Evolutionary conservation across 1,140 invertebrate genomes (phyloP).

Genomic region (Frieseomelitta varia): DNA sequence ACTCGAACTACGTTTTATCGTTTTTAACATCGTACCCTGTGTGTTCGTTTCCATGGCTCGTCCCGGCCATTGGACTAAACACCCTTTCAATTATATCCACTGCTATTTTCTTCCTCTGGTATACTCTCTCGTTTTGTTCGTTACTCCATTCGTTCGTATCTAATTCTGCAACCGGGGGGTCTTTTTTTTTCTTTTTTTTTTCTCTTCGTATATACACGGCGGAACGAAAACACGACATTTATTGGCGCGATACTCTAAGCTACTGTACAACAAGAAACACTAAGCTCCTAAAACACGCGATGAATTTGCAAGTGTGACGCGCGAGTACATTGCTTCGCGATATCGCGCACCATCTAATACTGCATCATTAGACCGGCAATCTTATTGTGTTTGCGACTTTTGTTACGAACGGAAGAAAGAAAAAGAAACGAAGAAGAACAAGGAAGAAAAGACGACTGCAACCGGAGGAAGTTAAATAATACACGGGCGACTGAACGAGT

Average conservation of each 20-base stretch:
- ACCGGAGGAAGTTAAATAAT: conserved; percentile 27
- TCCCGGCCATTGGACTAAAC: conserved; percentile 5
- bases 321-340: background rate
- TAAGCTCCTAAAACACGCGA: conserved; percentile 43
- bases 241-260: conserved; percentile 46
- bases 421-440: background rate
- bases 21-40: conserved; percentile 41
- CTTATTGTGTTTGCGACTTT: conserved; percentile 26
- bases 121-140: background rate
- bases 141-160: background rate
- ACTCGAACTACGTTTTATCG: conserved; percentile 3
- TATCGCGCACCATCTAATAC: conserved; percentile 34
- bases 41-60: conserved; percentile 22
- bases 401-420: background rate
- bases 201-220: conserved; percentile 56
- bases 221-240: conserved; percentile 51
- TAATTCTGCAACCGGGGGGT: background rate
- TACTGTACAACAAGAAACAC: conserved; percentile 63
- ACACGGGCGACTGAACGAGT: background rate
- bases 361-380: conserved; percentile 37
- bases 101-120: background rate
- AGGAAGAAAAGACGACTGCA: conserved; percentile 1
- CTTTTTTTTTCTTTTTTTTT: too few relatives aligned
- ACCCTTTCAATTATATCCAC: background rate
- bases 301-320: conserved; percentile 31